phyloP scores from a whole-genome alignment of 1,140 invertebrate genomes.

The Proales similis region DNA sequence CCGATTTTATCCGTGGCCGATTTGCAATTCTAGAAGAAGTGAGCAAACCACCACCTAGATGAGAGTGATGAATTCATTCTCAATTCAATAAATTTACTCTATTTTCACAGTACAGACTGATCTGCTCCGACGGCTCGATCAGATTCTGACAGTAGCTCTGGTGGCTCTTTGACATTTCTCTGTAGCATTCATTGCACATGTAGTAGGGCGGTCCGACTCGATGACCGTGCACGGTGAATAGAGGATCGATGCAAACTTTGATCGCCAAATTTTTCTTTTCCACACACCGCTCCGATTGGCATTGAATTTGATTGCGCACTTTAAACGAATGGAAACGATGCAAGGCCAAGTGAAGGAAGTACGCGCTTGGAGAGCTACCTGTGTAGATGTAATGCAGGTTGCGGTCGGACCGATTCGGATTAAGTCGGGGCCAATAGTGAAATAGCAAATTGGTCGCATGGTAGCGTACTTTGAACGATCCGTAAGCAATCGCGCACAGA shows the following conservation, averaged over 20 bases:
- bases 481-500: slow-evolving; percentile 89
- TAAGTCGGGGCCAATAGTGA: slow-evolving; percentile 98
- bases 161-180: slow-evolving; percentile 67
- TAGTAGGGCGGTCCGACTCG: slow-evolving; percentile 81
- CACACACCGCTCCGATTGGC: slow-evolving; percentile 75
- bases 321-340: slow-evolving; percentile 39
- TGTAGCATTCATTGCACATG: slow-evolving; percentile 90
- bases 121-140: slow-evolving; percentile 84
- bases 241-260: slow-evolving; percentile 57
- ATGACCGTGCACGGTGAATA: slow-evolving; percentile 61
- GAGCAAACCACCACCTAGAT: background rate
- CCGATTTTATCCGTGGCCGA: slow-evolving; percentile 78
- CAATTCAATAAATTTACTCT: slow-evolving; percentile 61
- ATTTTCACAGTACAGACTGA: slow-evolving; percentile 89
- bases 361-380: background rate
- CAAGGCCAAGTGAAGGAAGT: slow-evolving; percentile 2
- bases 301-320: slow-evolving; percentile 57
- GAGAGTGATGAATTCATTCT: slow-evolving; percentile 32
- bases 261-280: slow-evolving; percentile 59
- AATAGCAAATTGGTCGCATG: slow-evolving; percentile 92
- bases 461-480: slow-evolving; percentile 76
- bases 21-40: slow-evolving; percentile 72
- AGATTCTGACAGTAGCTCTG: slow-evolving; percentile 78
- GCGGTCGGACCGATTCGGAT: slow-evolving; percentile 77
- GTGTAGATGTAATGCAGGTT: slow-evolving; percentile 4